Percentiles rank a stretch among this genome's conserved stretches.
Evolutionary conservation across 2,888 invertebrate species (phyloP).

Genomic region (Lasioglossum villosulum): DNA sequence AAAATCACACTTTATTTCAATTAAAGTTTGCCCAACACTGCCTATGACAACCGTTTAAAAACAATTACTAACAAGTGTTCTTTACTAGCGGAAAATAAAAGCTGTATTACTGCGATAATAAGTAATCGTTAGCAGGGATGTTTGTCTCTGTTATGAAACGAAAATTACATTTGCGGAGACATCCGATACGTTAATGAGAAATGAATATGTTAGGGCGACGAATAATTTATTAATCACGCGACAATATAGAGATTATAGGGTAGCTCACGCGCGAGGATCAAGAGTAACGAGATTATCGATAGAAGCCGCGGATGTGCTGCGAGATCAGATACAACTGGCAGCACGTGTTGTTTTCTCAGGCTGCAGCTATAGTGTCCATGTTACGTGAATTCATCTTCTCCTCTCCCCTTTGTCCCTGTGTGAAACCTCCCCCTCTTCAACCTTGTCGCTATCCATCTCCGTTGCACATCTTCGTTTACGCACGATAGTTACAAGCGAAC

Average conservation of each 20-base stretch:
- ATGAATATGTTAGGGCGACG: not conserved
- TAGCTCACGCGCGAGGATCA: conserved; percentile 14
- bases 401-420: conserved; percentile 27
- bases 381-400: conserved; percentile 63
- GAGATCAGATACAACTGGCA: conserved; percentile 67
- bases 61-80: not conserved
- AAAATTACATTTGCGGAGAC: not conserved
- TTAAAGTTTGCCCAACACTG: too few species aligned
- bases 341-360: conserved; percentile 65
- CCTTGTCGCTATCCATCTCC: conserved; percentile 31
- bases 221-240: not conserved
- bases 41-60: not conserved
- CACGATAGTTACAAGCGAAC: conserved; percentile 35
- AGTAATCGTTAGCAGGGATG: not conserved
- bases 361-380: conserved; percentile 56
- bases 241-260: not conserved
- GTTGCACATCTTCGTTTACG: conserved; percentile 28
- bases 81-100: not conserved
- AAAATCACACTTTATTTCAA: too few species aligned
- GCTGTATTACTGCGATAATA: not conserved
- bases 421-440: conserved; percentile 35
- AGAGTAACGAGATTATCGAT: conserved; percentile 39
- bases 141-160: not conserved
- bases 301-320: conserved; percentile 67
- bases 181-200: not conserved